phyloP scores from a whole-genome alignment of 2,888 invertebrate species.

The Drepanosiphum platanoidis region DNA sequence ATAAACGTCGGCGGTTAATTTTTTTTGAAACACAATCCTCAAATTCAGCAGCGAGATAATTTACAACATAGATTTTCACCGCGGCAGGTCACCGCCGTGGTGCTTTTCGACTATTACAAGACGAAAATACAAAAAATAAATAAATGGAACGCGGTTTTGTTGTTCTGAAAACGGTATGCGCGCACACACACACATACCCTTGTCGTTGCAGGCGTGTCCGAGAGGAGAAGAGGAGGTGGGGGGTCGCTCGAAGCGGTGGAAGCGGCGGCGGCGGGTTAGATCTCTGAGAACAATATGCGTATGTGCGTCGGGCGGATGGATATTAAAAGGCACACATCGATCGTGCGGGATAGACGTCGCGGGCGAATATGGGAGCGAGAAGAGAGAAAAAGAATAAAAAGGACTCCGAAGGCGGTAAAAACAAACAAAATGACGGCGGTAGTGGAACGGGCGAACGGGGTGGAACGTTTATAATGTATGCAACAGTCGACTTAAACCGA shows the following conservation, averaged over 20 bases:
- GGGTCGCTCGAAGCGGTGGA: too few species aligned
- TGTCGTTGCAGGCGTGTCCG: slow-evolving; percentile 29
- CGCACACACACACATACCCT: slow-evolving; percentile 24
- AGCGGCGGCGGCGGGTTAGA: slow-evolving; percentile 9
- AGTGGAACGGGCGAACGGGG: slow-evolving; percentile 67
- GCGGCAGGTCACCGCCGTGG: not conserved
- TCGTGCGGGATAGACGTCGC: slow-evolving; percentile 44
- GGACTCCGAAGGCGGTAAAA: slow-evolving; percentile 63
- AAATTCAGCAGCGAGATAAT: not conserved
- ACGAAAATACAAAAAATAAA: not conserved
- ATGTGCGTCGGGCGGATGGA: slow-evolving; percentile 40
- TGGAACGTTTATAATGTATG: slow-evolving; percentile 58
- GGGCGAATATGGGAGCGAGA: slow-evolving; percentile 43
- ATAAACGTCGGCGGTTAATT: not conserved
- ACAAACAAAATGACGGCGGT: slow-evolving; percentile 63
- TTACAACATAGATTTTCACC: not conserved
- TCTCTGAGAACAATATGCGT: slow-evolving; percentile 43
- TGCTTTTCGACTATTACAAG: not conserved
- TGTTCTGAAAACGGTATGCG: slow-evolving; percentile 23
- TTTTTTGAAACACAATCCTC: not conserved
- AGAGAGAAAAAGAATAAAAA: slow-evolving; percentile 64
- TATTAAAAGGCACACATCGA: slow-evolving; percentile 62
- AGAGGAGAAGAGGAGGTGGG: too few species aligned
- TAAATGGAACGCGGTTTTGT: slow-evolving; percentile 28
- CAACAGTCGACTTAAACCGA: slow-evolving; percentile 61